phyloP scores from a whole-genome alignment of 2,797 vertebrate genomes.

The Crypturellus tataupa region DNA sequence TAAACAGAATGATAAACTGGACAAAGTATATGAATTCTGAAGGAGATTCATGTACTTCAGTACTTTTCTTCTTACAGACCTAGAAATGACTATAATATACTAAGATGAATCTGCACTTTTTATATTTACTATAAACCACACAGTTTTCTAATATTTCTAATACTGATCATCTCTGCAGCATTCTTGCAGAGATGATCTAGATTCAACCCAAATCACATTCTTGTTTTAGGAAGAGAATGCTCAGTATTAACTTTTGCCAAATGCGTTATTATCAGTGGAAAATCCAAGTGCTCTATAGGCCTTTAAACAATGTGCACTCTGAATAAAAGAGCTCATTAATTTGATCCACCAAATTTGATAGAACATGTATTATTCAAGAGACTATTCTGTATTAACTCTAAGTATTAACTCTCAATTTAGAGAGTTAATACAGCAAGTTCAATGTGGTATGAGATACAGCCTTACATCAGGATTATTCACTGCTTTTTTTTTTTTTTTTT shows the following conservation, averaged over 20 bases:
- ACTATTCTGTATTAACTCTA: background rate
- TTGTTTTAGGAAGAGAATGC: background rate
- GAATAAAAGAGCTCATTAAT: background rate
- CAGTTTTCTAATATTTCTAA: background rate
- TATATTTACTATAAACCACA: background rate
- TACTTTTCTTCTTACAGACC: background rate
- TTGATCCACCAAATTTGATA: background rate
- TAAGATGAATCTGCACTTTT: background rate
- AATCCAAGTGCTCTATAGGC: background rate
- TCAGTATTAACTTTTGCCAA: background rate
- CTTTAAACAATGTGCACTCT: background rate
- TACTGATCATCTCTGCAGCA: background rate
- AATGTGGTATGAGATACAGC: background rate
- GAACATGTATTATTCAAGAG: conserved; percentile 7
- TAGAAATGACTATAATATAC: background rate
- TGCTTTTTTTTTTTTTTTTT: conserved; percentile 4
- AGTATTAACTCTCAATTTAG: background rate
- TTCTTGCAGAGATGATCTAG: background rate
- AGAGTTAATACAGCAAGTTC: background rate
- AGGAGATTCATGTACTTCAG: background rate
- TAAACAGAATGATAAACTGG: background rate
- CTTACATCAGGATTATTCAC: background rate
- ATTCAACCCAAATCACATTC: background rate
- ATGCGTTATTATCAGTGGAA: background rate
- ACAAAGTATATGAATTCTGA: background rate